Evolutionary conservation across 1,140 invertebrate genomes (phyloP), one percentile per base, ranked within the genome.

Genomic region (Drosophila nigromelanica): DNA sequence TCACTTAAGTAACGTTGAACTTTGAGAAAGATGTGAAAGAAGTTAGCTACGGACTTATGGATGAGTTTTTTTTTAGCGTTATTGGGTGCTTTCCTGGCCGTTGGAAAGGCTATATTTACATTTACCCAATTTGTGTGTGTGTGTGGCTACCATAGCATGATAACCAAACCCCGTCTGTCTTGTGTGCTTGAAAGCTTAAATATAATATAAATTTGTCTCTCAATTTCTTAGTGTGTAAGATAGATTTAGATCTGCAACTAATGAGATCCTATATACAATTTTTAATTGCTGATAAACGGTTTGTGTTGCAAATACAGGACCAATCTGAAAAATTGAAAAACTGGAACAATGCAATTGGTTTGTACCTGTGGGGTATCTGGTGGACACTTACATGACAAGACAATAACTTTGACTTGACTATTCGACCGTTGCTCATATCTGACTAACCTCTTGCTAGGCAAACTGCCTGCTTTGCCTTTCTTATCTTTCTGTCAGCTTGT

Each of bases 1-100:
- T 86, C 82, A 86, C 82, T 86, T 86, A 86, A 86, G n/a, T 87
- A 75, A 81, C 82, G 87, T n/a, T n/a, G n/a, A n/a, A n/a, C n/a
- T n/a, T n/a, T n/a, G n/a, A n/a, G n/a, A 69, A 69, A 69, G 62
- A 83, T 83, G 80, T 61, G 64, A 60, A 77, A 67, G n/a, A 87
- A 87, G 75, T 85, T 85, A 68, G 67, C 30, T 42, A 40, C 30
- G 48, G 43, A n/a, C 64, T 86, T 76, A 73, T 69, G 76, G 76
- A 67, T 71, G 68, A 80, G 81, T 18, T 18, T 18, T 18, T 18
- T 81, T 86, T 81, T 52, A 5, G 24, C 24, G 1, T 27, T 27
- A 27, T 40, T 11, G 35, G 35, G 21, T 42, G 11, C 30, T 51
- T 82, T 55, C 66, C 15, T 35, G 18, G 18, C 18, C 18, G 18